phyloP scores from a whole-genome alignment of 2,113 vertebrate species.

The Nyctibius bracteatus region DNA sequence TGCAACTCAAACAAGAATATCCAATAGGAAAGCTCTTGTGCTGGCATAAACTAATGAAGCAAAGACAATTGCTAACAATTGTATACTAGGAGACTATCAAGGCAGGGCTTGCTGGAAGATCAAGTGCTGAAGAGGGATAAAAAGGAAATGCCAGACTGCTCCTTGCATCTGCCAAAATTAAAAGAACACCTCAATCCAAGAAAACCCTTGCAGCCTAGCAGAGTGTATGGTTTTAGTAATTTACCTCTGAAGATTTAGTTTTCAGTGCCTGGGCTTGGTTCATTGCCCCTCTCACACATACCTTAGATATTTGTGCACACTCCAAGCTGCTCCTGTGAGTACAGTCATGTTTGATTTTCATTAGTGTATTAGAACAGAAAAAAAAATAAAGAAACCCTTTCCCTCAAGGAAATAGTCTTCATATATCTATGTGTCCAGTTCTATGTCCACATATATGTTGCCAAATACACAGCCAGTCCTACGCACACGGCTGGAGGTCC shows the following conservation, averaged over 20 bases:
- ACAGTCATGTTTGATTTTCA: not conserved
- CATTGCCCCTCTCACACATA: not conserved
- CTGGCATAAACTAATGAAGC: not conserved
- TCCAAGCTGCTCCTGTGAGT: not conserved
- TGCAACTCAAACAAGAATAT: not conserved
- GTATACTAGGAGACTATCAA: not conserved
- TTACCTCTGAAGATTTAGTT: not conserved
- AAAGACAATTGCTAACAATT: not conserved
- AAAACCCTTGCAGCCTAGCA: not conserved
- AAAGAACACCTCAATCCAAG: not conserved
- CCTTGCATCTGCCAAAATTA: not conserved
- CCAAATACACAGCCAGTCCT: not conserved
- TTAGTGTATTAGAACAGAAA: not conserved
- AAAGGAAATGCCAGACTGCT: not conserved
- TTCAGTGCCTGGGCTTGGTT: not conserved
- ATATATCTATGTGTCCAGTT: not conserved
- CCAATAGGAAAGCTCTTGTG: not conserved
- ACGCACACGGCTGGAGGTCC: not conserved
- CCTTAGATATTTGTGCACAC: not conserved
- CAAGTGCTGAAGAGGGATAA: not conserved
- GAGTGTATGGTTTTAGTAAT: not conserved
- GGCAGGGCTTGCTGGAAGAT: not conserved
- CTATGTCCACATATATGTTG: not conserved
- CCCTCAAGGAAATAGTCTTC: not conserved
- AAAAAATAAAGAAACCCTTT: not conserved